These are phyloP conservation scores for Temnothorax rugatulus DNA, from an alignment of 2,888 invertebrate genomes.

Conservation along the genomic window DNA sequence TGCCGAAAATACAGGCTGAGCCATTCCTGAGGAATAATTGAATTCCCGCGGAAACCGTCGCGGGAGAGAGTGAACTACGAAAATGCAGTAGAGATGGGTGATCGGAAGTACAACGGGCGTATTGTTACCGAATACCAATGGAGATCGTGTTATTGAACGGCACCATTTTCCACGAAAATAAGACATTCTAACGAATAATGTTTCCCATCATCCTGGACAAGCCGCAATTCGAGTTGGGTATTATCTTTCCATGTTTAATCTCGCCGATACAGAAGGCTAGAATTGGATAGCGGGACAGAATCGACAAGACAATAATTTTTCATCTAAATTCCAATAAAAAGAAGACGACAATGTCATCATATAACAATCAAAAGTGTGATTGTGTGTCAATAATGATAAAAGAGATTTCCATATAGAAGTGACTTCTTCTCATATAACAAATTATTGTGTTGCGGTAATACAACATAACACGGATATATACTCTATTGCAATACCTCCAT, in stretches of 20 bases:
- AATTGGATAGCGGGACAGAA: background rate
- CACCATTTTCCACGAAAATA: conserved; percentile 39
- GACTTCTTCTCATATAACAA: background rate
- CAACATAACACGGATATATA: background rate
- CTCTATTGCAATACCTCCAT: background rate
- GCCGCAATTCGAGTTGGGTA: background rate
- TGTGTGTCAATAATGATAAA: background rate
- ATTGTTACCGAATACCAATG: conserved; percentile 28
- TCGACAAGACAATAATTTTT: conserved; percentile 19
- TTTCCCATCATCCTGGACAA: background rate
- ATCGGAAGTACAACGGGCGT: conserved; percentile 11
- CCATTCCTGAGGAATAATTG: conserved; percentile 56
- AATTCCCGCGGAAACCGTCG: conserved; percentile 41
- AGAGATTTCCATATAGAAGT: background rate
- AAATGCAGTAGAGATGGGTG: conserved; percentile 30
- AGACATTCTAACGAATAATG: conserved; percentile 27
- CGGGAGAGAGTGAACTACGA: conserved; percentile 25
- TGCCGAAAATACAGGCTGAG: conserved; percentile 48
- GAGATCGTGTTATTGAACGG: conserved; percentile 21
- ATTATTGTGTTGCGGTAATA: background rate
- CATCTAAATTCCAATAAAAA: conserved; percentile 22
- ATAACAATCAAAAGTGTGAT: background rate
- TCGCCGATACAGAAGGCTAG: conserved; percentile 3
- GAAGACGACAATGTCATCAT: background rate
- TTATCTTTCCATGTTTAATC: conserved; percentile 14